Base-by-base conservation (phyloP, 2,888 invertebrate species). In the Keiferia lycopersicella region DNA sequence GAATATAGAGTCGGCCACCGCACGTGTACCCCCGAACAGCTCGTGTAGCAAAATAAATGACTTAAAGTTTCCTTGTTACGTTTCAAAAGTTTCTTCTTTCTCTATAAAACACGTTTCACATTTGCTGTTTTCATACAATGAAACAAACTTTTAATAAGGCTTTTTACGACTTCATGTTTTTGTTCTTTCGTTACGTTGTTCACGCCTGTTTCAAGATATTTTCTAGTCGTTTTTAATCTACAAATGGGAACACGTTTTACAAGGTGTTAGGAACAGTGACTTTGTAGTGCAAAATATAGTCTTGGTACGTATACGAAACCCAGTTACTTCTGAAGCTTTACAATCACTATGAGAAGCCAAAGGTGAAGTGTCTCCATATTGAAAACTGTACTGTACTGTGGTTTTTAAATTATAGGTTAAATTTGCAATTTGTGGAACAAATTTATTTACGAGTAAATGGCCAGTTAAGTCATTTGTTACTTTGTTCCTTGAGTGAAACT, bases 101-200 rank as follows among this genome's bases (percentile, higher is more conserved):
- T 73, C 70, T 51, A 76, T 76, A 73, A 78, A 75, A 73, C 82
- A 81, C 80, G 84, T 83, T 71, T 69, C 69, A 66, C 66, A 71
- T 79, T 76, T 72, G 76, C 73, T 73, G 72, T 73, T 74, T 75
- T 22, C 66, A 66, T 73, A 70, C 69, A 76, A 73, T 73, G 67
- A 76, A 73, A 75, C 75, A 71, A 80, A 82, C 76, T 81, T 83
- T 72, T 76, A 74, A 82, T 78, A 71, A 76, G 75, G 69, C 77
- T 76, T 73, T 81, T 81, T 77, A 78, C 69, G 73, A 69, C 68
- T 71, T 68, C 59, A 60, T 63, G 57, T 60, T 64, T 64, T 41
- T 65, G 48, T 51, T 67, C 51, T 67, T 65, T 64, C 58, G 53
- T 61, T 69, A 14, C 62, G 26, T 58, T 56, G 39, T 59, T 41